Percentiles rank a stretch among this genome's conserved stretches.
Evolutionary conservation across 2,888 invertebrate species (phyloP).

Genomic region (Xylota sylvarum): DNA sequence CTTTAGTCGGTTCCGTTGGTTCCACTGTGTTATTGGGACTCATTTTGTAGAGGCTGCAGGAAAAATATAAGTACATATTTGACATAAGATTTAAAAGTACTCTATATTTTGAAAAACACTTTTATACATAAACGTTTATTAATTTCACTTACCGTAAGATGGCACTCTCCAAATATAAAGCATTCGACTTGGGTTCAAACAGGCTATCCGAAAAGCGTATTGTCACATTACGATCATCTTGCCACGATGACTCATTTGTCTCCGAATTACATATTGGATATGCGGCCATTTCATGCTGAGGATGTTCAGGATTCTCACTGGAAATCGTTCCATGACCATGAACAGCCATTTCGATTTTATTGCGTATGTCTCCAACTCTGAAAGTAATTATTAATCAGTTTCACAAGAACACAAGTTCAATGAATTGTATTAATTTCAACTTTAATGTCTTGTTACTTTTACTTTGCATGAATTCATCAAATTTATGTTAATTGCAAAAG

Average conservation of each 20-base stretch:
- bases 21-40: constrained; percentile 80
- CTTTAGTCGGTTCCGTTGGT: constrained; percentile 49
- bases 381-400: constrained; percentile 69
- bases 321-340: constrained; percentile 78
- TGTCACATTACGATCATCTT: constrained; percentile 82
- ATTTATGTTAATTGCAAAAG: constrained; percentile 63
- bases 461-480: constrained; percentile 43
- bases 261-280: constrained; percentile 83
- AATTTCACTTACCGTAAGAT: constrained; percentile 79
- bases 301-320: constrained; percentile 79
- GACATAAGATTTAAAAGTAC: too few relatives aligned
- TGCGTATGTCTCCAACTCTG: constrained; percentile 82
- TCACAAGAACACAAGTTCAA: constrained; percentile 21
- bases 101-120: too few relatives aligned
- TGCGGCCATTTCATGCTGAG: constrained; percentile 83
- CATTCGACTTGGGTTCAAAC: constrained; percentile 80
- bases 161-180: constrained; percentile 82
- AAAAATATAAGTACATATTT: background rate
- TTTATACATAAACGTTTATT: too few relatives aligned
- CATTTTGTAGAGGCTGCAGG: constrained; percentile 80
- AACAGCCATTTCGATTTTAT: constrained; percentile 81
- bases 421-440: constrained; percentile 23
- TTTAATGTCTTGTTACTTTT: constrained; percentile 16
- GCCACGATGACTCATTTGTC: constrained; percentile 82
- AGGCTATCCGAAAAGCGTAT: constrained; percentile 83